Evolutionary conservation across 2,113 vertebrate species (phyloP), one percentile per base, ranked within the genome.

Genomic region (Dryoscopus gambensis): DNA sequence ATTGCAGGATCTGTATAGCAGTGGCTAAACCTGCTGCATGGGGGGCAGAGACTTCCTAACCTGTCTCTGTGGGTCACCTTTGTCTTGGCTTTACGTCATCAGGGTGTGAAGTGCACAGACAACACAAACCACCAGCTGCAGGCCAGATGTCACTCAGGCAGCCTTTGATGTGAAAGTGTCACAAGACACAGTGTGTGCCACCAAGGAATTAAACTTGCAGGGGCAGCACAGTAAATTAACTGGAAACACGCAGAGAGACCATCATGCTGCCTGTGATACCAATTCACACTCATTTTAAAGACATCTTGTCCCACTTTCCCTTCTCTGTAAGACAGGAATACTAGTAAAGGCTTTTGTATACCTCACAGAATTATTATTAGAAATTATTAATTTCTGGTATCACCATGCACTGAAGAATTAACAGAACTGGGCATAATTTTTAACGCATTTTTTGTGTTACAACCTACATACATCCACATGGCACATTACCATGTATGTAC

Each of bases 181-280:
- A 60, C 28, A 75, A 55, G 60, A 24, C 42, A 74, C 25, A 74
- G 37, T 0, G 0, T 18, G 37, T 11, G 14, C 11, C 71, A 18
- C 14, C 3, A 5, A 50, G 46, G 70, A 87, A 71, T 78, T 56
- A 55, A 78, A 40, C 35, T 65, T 78, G 30, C 42, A 82, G 40
- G 31, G n/a, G 10, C 24, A 84, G 27, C 27, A 11, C 2, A 9
- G 24, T 25, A 35, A n/a, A 46, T 28, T 89, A 84, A 47, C 44
- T 53, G 49, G 46, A 90, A 35, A 37, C 71, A n/a, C 0, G 1
- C 33, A 37, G 75, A 55, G 74, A 71, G 9, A 37, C 39, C 27
- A 20, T 63, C 10, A 1, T 18, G 44, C 21, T 64, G 47, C 8
- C 37, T 84, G 28, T 57, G 40, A 18, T 42, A 47, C n/a, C 1